These are phyloP conservation scores for Megaceryle maxima DNA, from an alignment of 2,113 vertebrate species.

Conservation along the genomic window DNA sequence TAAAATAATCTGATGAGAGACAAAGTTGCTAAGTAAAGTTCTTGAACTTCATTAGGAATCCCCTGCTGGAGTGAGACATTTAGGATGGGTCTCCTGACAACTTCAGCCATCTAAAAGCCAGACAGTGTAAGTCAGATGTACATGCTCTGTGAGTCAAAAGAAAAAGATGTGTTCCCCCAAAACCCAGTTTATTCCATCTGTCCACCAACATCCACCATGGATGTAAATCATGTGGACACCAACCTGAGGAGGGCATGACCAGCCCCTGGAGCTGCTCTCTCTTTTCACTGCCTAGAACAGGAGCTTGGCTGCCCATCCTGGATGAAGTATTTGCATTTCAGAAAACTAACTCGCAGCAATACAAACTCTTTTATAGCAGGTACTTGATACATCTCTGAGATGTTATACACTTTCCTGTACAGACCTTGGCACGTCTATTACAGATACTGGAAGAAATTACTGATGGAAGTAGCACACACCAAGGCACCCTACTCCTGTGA, in stretches of 20 bases:
- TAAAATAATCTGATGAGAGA: background rate
- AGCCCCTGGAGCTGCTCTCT: background rate
- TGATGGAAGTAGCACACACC: background rate
- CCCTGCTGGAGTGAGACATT: background rate
- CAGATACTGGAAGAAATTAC: background rate
- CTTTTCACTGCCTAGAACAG: background rate
- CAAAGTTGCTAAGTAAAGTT: background rate
- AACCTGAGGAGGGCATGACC: rapidly evolving
- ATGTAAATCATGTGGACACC: background rate
- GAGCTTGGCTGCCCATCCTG: background rate
- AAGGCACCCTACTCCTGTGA: background rate
- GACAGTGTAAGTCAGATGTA: background rate
- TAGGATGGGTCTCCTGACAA: background rate
- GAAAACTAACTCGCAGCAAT: background rate
- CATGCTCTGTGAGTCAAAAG: background rate
- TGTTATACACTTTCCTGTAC: background rate
- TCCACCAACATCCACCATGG: background rate
- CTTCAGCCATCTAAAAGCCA: background rate
- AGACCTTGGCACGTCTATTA: background rate
- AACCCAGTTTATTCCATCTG: background rate
- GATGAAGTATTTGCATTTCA: background rate
- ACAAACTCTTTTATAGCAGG: background rate
- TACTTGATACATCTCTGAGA: background rate
- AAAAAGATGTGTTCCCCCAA: background rate
- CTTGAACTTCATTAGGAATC: background rate